Base-by-base conservation (phyloP, 2,113 vertebrate genomes). In the Ceyx margarethae region DNA sequence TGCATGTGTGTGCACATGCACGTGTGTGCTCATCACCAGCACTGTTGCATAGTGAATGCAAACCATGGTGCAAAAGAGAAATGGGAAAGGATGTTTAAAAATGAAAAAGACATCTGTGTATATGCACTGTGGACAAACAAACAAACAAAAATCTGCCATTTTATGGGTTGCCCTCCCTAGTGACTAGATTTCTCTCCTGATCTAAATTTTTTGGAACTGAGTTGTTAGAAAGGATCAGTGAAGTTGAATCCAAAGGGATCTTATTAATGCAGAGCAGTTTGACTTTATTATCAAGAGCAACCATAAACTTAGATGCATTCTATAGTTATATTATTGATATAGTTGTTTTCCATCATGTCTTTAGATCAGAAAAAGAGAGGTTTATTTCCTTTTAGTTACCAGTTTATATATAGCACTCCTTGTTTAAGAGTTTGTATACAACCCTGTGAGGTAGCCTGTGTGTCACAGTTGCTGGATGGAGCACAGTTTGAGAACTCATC, bases 191-290 rank as follows among this genome's bases (percentile, higher is more conserved):
- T 91, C 45, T 69, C 20, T 85, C 25, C 64, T 73, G 22, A 37
- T 66, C 43, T 91, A 64, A 92, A 60, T 74, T 85, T n/a, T 76
- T 87, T 60, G 23, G 31, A 73, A 85, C 1, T 15, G 5, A 9
- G 8, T 94, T 94, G 33, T 48, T 89, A 16, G 33, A 77, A 82
- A 82, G 48, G 25, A 31, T 80, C 68, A 69, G 56, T 87, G 50
- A 75, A 85, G 15, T 53, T 62, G 26, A 76, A 65, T 87, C 85
- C 60, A 74, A 37, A 69, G 89, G 75, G 85, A 80, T 66, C 64
- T 62, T 82, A 79, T 65, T 87, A 92, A 92, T 69, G 33, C 21
- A 73, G 9, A 94, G 13, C 3, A 62, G 14, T 73, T 85, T 82
- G 65, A 48, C 23, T 91, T 90, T 75, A 37, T 42, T 73, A 89